Evolutionary conservation across 2,113 vertebrate genomes (phyloP).

Genomic region (Scopus umbretta): DNA sequence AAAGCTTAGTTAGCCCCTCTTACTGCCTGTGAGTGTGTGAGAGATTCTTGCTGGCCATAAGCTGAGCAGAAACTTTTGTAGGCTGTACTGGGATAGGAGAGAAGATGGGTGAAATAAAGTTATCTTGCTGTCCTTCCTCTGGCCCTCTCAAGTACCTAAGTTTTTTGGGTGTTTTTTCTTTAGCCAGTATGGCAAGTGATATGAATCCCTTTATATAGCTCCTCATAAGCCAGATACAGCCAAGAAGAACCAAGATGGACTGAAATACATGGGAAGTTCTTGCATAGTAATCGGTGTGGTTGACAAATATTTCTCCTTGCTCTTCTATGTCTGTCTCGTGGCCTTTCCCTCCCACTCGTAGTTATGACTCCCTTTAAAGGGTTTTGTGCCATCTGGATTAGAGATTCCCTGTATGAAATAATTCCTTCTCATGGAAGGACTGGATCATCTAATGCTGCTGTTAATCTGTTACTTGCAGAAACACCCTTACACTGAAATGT

Average conservation of each 20-base stretch:
- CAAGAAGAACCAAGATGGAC: neutral
- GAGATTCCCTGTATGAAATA: neutral
- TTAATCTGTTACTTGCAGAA: neutral
- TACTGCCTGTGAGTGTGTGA: neutral
- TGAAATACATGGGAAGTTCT: neutral
- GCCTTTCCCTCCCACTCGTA: neutral
- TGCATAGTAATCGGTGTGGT: neutral
- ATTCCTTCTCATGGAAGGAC: neutral
- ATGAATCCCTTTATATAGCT: neutral
- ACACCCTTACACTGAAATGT: neutral
- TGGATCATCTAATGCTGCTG: neutral
- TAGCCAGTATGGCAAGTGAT: neutral
- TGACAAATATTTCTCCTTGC: neutral
- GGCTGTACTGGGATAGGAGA: neutral
- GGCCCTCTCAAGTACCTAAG: neutral
- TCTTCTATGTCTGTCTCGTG: neutral
- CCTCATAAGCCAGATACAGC: neutral
- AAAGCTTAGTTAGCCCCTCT: neutral
- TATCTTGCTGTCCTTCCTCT: neutral
- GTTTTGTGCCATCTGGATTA: neutral
- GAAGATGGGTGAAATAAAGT: neutral
- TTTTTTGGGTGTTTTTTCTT: neutral
- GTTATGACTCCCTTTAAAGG: neutral
- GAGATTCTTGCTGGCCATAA: neutral
- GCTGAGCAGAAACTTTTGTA: neutral